Conservation (phyloP, 2,113 vertebrate genomes). For the Gopherus flavomarginatus region DNA sequence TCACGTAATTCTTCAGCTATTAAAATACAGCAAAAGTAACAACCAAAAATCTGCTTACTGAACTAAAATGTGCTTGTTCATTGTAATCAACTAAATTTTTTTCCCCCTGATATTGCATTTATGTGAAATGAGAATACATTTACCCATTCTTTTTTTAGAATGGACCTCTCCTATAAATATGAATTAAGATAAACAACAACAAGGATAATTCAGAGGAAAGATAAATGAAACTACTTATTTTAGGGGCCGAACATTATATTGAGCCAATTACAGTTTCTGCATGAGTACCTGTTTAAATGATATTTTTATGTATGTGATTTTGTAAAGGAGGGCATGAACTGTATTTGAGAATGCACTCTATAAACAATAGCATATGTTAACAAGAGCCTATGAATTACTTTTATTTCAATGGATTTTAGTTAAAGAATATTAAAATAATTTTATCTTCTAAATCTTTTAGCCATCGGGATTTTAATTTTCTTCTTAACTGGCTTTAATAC, state of each 20-base stretch:
- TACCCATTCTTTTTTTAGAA: neutral
- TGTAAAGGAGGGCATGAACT: neutral
- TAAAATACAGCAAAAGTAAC: neutral
- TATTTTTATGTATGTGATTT: neutral
- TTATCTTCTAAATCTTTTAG: neutral
- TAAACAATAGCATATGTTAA: neutral
- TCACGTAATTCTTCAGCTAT: neutral
- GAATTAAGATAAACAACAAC: neutral
- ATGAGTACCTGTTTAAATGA: neutral
- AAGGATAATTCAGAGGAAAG: neutral
- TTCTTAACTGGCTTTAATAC: neutral
- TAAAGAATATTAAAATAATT: neutral
- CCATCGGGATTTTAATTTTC: neutral
- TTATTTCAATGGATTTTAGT: neutral
- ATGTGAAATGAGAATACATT: neutral
- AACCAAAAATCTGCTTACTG: neutral
- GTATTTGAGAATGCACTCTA: neutral
- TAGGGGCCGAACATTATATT: neutral
- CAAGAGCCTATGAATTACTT: neutral
- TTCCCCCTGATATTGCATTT: neutral
- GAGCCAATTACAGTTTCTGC: slow-evolving; percentile 13
- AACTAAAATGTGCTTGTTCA: neutral
- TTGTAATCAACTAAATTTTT: neutral
- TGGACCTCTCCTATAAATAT: neutral
- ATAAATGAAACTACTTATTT: neutral